Percentiles rank a stretch among this genome's conserved stretches.
These are phyloP conservation scores for Colossoma macropomum DNA, from an alignment of 2,113 vertebrate species.

Conservation along the genomic window DNA sequence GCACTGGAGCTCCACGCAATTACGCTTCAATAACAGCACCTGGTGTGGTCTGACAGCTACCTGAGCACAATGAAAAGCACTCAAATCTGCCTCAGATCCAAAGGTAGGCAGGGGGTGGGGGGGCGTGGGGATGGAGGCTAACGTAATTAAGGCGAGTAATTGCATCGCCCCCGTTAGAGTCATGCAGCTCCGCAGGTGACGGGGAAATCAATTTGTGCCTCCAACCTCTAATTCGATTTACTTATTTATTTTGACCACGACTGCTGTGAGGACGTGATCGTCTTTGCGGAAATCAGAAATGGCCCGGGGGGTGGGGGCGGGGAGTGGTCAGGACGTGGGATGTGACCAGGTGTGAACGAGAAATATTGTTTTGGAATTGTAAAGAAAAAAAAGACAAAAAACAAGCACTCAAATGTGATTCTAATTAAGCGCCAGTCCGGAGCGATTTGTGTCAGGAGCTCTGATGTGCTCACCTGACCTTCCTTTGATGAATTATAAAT, in stretches of 20 bases:
- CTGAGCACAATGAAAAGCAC: constrained; percentile 31
- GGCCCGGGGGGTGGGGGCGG: too few species aligned
- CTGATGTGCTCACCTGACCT: constrained; percentile 30
- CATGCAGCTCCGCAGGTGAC: constrained; percentile 31
- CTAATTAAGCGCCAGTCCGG: constrained; percentile 32
- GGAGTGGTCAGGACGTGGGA: neutral
- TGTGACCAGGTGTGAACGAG: neutral
- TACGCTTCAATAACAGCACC: constrained; percentile 20
- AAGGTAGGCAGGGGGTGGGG: neutral
- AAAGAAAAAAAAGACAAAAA: neutral
- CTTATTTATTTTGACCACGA: constrained; percentile 38
- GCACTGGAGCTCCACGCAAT: neutral
- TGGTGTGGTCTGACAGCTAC: constrained; percentile 39
- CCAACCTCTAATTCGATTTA: constrained; percentile 41
- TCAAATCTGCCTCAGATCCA: neutral
- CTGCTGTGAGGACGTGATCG: constrained; percentile 8
- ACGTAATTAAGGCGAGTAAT: constrained; percentile 45
- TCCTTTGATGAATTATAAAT: constrained; percentile 37
- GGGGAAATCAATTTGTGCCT: constrained; percentile 40
- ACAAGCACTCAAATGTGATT: neutral
- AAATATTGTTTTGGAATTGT: constrained; percentile 18
- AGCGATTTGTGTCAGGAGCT: constrained; percentile 23
- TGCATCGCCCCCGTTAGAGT: constrained; percentile 31
- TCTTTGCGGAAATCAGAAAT: neutral
- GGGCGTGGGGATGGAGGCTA: neutral